Evolutionary conservation across 2,113 vertebrate genomes (phyloP).

Genomic region (Hippotragus niger): DNA sequence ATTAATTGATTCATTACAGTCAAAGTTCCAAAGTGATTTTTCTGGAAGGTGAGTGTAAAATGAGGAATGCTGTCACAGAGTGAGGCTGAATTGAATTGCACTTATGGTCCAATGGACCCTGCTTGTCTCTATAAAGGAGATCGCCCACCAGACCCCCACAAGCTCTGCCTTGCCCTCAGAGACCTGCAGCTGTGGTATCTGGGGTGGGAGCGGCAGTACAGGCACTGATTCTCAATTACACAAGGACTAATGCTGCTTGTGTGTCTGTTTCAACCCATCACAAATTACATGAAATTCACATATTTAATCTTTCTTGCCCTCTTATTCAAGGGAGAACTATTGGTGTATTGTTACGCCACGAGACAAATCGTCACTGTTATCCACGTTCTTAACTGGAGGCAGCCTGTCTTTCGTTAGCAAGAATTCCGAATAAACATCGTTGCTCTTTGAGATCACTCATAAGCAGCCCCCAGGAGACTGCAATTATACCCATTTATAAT

Average conservation of each 20-base stretch:
- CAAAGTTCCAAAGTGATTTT: slow-evolving; percentile 6
- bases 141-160: slow-evolving; percentile 24
- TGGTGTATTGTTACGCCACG: not conserved
- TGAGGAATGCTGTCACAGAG: not conserved
- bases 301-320: slow-evolving; percentile 54
- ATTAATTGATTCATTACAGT: not conserved
- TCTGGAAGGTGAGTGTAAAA: slow-evolving; percentile 8
- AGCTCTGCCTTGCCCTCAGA: slow-evolving; percentile 48
- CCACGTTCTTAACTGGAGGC: not conserved
- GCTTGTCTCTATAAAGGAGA: slow-evolving; percentile 9
- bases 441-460: not conserved
- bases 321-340: slow-evolving; percentile 33
- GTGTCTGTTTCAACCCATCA: slow-evolving; percentile 28
- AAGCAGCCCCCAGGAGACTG: slow-evolving; percentile 37
- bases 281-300: slow-evolving; percentile 18
- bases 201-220: slow-evolving; percentile 9
- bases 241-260: slow-evolving; percentile 21
- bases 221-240: slow-evolving; percentile 54
- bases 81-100: not conserved
- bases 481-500: slow-evolving; percentile 61
- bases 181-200: slow-evolving; percentile 42
- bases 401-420: not conserved
- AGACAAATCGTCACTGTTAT: slow-evolving; percentile 32
- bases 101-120: not conserved
- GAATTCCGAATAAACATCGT: slow-evolving; percentile 30